Evolutionary conservation across 2,888 invertebrate genomes (phyloP), one percentile per base, ranked within the genome.

Genomic region (Parelbella ahira): DNA sequence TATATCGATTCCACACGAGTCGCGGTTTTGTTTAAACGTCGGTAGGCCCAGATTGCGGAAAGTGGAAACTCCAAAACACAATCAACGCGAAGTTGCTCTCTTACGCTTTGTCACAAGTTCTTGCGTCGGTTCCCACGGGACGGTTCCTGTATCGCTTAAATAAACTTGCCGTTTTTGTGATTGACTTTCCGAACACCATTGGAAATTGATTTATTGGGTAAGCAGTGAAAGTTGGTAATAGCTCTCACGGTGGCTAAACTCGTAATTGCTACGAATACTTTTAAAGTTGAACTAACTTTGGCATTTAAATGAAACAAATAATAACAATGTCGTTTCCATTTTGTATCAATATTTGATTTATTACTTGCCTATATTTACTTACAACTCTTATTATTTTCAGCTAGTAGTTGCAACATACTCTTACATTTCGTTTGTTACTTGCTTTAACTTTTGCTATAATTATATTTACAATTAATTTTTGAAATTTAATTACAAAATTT

Each of bases 141-240:
- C 64, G 63, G 58, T 62, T 59, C 63, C 59, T 58, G 49, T 57
- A 54, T 62, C 57, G 59, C 30, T 52, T 56, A 43, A 57, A 58
- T 57, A 50, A 53, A 62, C 57, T 62, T 64, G 58, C 50, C 54
- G 59, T 77, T 78, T 77, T 77, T 76, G 63, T 56, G 58, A 50
- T 48, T 58, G 56, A 56, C 63, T 73, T 67, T 70, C 60, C 48
- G 53, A 66, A 55, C 49, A 49, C 42, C 48, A 48, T 51, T 68
- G 56, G 60, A 56, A 73, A 68, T 63, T 63, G 62, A 67, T 69
- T 66, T 60, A 62, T 51, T 63, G 57, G 43, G 51, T 54, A 62
- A 54, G 44, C 51, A 50, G 63, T 46, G 69, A 73, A 71, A 72
- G 68, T 67, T 58, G 36, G 34, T 34, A 45, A 44, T 49, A 47